Percentiles rank a stretch among this genome's conserved stretches.
Conservation (phyloP, 2,888 invertebrate genomes). For the Matsumyia berberina region DNA sequence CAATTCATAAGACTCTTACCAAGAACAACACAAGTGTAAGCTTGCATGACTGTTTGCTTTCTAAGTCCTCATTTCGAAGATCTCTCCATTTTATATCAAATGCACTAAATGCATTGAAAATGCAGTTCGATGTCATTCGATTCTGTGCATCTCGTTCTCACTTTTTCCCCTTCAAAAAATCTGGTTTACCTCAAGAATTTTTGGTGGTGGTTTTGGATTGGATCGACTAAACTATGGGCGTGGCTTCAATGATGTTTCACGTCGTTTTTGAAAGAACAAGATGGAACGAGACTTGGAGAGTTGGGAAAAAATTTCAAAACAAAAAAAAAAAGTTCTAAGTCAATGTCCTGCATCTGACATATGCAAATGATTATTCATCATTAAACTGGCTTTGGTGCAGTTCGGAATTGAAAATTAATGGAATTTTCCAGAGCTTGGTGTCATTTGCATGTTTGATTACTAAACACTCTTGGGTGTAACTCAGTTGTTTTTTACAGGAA, state of each 20-base stretch:
- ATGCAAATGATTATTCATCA: no score
- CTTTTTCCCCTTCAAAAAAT: not conserved
- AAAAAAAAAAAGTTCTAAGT: no score
- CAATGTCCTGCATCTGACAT: no score
- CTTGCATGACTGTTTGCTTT: slow-evolving; percentile 51
- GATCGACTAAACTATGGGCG: not conserved
- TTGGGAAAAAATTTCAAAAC: no score
- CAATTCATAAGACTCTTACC: slow-evolving; percentile 38
- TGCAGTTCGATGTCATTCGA: not conserved
- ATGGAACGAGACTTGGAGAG: not conserved
- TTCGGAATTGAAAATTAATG: no score
- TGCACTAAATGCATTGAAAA: slow-evolving; percentile 23
- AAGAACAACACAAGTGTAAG: slow-evolving; percentile 40
- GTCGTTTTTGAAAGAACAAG: not conserved
- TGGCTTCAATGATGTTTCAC: not conserved
- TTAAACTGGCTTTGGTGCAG: no score
- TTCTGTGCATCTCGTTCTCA: slow-evolving; percentile 1
- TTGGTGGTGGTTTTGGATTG: not conserved
- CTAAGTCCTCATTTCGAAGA: slow-evolving; percentile 2
- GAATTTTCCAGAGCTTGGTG: no score
- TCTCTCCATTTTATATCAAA: slow-evolving; percentile 52
- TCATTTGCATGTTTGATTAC: no score
- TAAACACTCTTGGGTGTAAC: no score
- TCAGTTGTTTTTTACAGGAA: no score
- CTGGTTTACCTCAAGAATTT: no score